Conservation (phyloP, 1,140 invertebrate species). For the Ectropis grisescens region DNA sequence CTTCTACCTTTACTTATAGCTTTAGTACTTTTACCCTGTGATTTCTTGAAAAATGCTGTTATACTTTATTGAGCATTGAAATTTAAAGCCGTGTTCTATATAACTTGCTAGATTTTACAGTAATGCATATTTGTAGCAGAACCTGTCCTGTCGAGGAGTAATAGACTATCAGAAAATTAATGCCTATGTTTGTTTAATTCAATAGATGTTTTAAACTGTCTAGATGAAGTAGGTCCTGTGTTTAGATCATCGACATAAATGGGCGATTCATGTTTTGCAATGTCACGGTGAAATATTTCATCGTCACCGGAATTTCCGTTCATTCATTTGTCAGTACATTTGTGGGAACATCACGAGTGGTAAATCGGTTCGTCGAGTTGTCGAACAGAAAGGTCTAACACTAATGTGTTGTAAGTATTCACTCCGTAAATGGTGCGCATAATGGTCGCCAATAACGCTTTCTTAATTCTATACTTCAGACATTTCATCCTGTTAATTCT, state of each 20-base stretch:
- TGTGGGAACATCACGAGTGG: conserved; percentile 30
- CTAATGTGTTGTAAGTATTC: conserved; percentile 63
- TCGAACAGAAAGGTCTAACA: conserved; percentile 38
- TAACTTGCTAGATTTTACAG: conserved; percentile 41
- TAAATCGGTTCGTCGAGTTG: conserved; percentile 33
- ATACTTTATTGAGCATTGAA: conserved; percentile 34
- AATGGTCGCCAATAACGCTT: conserved; percentile 50
- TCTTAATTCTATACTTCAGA: conserved; percentile 48
- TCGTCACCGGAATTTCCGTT: conserved; percentile 21
- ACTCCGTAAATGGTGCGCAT: conserved; percentile 47
- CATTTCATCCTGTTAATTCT: conserved; percentile 61
- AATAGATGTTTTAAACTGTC: conserved; percentile 38
- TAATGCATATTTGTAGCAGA: conserved; percentile 19
- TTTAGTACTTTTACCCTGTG: conserved; percentile 48
- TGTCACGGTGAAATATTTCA: conserved; percentile 16
- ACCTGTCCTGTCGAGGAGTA: conserved; percentile 14
- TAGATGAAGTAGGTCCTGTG: conserved; percentile 46
- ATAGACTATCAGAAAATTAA: conserved; percentile 1
- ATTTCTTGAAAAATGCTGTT: conserved; percentile 40
- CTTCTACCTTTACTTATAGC: conserved; percentile 56
- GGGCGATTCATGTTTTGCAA: conserved; percentile 23
- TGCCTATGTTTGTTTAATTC: conserved; percentile 30
- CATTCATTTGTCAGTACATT: conserved; percentile 45
- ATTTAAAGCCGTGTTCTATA: conserved; percentile 26
- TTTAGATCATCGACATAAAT: conserved; percentile 38